Percentiles rank a stretch among this genome's conserved stretches.
Evolutionary conservation across 2,797 vertebrate species (phyloP).

Genomic region (Synaphobranchus kaupii): DNA sequence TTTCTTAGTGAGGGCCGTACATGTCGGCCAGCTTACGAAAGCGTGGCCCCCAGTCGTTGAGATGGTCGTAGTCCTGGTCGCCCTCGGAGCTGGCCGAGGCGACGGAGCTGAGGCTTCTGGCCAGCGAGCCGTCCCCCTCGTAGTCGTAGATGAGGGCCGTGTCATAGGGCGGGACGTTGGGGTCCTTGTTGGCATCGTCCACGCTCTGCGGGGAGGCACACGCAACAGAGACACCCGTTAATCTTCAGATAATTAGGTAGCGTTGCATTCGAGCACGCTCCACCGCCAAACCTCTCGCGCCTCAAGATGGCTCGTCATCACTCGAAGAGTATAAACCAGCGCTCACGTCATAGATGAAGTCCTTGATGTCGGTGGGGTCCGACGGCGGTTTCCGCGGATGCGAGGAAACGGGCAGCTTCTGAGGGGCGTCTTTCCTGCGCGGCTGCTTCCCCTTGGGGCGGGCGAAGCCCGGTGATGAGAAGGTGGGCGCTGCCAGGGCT

Average conservation of each 20-base stretch:
- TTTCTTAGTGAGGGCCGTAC: slow-evolving; percentile 75
- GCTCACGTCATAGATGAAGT: slow-evolving; percentile 90
- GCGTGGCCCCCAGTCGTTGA: slow-evolving; percentile 91
- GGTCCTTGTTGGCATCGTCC: slow-evolving; percentile 84
- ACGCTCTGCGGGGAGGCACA: slow-evolving; percentile 75
- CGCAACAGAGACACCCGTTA: background rate
- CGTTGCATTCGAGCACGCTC: too few relatives aligned
- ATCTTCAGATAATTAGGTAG: background rate
- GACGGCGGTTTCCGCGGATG: slow-evolving; percentile 71
- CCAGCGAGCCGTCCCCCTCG: slow-evolving; percentile 87
- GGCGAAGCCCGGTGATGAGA: slow-evolving; percentile 37
- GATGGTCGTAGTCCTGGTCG: slow-evolving; percentile 95
- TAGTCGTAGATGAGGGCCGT: slow-evolving; percentile 96
- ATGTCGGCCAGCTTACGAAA: slow-evolving; percentile 91
- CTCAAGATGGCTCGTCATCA: background rate
- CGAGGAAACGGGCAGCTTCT: slow-evolving; percentile 70
- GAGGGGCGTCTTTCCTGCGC: slow-evolving; percentile 79
- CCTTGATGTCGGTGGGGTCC: slow-evolving; percentile 84
- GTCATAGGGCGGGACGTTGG: slow-evolving; percentile 91
- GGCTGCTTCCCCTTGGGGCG: slow-evolving; percentile 75
- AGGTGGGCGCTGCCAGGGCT: background rate
- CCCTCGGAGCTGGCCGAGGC: slow-evolving; percentile 80
- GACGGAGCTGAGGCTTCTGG: slow-evolving; percentile 92
- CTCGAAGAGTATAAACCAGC: background rate
- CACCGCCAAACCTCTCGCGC: too few relatives aligned